These are phyloP conservation scores for Graptemys geographica DNA, from an alignment of 2,797 vertebrate species.

Conservation along the genomic window DNA sequence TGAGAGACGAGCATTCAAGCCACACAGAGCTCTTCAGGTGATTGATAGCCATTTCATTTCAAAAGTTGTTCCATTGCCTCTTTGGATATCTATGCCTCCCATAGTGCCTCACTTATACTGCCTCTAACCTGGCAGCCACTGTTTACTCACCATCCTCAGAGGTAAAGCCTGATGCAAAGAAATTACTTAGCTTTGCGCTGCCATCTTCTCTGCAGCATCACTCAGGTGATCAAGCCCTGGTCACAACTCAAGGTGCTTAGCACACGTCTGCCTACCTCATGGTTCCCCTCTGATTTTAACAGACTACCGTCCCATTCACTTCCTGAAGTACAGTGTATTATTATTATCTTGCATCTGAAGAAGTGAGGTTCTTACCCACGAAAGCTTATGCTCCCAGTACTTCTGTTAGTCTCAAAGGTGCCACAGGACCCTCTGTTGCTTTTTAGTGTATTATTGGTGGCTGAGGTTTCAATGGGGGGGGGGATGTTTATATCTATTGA, in stretches of 20 bases:
- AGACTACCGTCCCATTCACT: too few species aligned
- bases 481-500: rapidly evolving
- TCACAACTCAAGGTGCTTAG: rapidly evolving
- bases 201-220: background rate
- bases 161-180: background rate
- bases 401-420: too few species aligned
- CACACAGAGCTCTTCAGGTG: background rate
- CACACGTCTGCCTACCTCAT: too few species aligned
- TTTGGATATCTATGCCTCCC: background rate
- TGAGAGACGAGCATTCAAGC: too few species aligned
- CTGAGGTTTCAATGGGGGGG: rapidly evolving
- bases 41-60: background rate
- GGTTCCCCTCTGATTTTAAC: background rate
- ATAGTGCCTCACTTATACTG: background rate
- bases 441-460: background rate
- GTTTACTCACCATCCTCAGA: background rate
- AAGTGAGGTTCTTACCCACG: too few species aligned
- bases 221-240: background rate
- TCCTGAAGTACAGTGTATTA: too few species aligned
- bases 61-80: background rate
- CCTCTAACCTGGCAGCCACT: background rate
- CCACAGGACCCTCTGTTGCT: too few species aligned
- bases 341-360: too few species aligned
- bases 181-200: background rate
- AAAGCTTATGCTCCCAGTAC: too few species aligned